A percentile compares a stretch with the other conserved stretches of the same genome.
phyloP scores from a whole-genome alignment of 2,888 invertebrate genomes.

The Galerucella pusilla region DNA sequence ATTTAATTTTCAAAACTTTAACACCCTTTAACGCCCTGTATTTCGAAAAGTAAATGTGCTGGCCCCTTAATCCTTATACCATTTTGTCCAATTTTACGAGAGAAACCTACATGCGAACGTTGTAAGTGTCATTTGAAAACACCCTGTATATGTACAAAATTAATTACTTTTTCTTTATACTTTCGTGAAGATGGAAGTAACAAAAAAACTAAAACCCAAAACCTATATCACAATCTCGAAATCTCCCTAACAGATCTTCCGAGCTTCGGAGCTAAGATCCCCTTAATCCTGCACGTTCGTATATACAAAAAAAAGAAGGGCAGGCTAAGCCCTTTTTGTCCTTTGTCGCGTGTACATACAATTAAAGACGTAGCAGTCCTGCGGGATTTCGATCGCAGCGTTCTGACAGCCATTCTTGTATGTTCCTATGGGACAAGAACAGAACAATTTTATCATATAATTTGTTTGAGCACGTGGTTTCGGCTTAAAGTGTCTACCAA shows the following conservation, averaged over 20 bases:
- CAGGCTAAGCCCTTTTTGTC: conserved; percentile 37
- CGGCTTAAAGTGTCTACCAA: background rate
- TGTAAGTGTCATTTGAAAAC: no score
- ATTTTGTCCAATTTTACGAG: no score
- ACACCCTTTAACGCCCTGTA: no score
- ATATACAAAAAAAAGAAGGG: conserved; percentile 36
- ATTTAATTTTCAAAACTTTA: no score
- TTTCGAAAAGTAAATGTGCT: no score
- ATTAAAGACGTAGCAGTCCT: conserved; percentile 49
- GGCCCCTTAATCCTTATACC: no score
- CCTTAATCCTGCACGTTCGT: conserved; percentile 39
- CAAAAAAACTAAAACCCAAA: conserved; percentile 21
- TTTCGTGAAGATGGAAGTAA: conserved; percentile 6
- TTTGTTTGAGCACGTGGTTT: conserved; percentile 13
- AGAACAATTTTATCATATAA: conserved; percentile 18
- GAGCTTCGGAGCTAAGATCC: conserved; percentile 36
- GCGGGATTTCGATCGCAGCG: conserved; percentile 30
- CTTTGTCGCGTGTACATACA: conserved; percentile 45
- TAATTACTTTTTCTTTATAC: conserved; percentile 14
- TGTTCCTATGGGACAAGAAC: conserved; percentile 11
- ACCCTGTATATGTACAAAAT: conserved; percentile 5
- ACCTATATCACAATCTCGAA: conserved; percentile 18
- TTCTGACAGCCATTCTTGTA: conserved; percentile 10
- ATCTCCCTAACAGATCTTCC: conserved; percentile 29
- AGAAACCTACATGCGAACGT: no score